Base-by-base conservation (phyloP, 2,113 vertebrate genomes). In the Spilogale gracilis region DNA sequence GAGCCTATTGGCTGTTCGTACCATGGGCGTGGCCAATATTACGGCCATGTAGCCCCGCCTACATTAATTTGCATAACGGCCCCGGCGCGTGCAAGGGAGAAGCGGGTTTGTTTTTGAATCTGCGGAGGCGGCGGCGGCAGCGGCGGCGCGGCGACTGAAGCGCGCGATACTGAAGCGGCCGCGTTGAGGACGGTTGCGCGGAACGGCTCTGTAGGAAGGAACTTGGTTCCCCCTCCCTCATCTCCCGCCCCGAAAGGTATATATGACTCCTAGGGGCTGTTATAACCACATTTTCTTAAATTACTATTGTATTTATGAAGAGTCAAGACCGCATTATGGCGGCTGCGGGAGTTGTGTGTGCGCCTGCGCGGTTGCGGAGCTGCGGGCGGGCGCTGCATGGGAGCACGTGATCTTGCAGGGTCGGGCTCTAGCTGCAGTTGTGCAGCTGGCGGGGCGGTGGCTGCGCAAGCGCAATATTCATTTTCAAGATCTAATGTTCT, bases 1-100 rank as follows among this genome's bases (percentile, higher is more conserved):
- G 60, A 65, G 80, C 27, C 58, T 54, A 98, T 97, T 98, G 97
- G 98, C 63, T 74, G 61, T 27, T 1, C 20, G 89, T 54, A 56
- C 16, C 21, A 89, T 12, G 78, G 99, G 99, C 94, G 98, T 96
- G 80, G 98, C 45, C 81, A 89, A 9, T 0, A 2, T 0, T 0
- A 73, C 96, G 96, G 82, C 80, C 97, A 93, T 80, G 13, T 94
- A 98, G 90, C 97, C 93, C 97, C 98, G 96, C 97, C 98, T 2
- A 91, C 88, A 0, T 0, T 92, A 27, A 98, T 99, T 99, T 99
- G 99, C 99, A 99, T 99, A 99, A 99, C 98, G 98, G 99, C 98
- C 98, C 88, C 78, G 93, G 93, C 98, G 98, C 96, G 98, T 98
- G 98, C 96, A 97, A 65, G 52, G 85, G 79, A 14, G 93, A 95